These are phyloP conservation scores for Rhinichthys klamathensis DNA, from an alignment of 2,113 vertebrate genomes.

Conservation along the genomic window DNA sequence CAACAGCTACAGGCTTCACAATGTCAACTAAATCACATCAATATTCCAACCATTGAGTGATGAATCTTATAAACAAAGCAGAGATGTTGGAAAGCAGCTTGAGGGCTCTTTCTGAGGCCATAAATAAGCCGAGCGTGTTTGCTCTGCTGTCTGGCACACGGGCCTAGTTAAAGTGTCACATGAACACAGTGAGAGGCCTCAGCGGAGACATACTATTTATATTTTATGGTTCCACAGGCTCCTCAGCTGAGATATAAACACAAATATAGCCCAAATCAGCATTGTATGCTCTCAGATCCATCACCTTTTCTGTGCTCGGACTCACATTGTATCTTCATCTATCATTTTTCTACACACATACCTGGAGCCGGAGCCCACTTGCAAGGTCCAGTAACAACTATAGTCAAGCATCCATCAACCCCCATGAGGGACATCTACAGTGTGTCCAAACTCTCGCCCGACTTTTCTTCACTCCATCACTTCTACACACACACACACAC, in stretches of 20 bases:
- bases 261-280: constrained; percentile 5
- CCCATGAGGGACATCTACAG: too few species aligned
- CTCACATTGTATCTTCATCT: neutral
- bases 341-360: neutral
- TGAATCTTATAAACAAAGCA: constrained; percentile 26
- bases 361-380: neutral
- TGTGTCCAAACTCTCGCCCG: neutral
- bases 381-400: neutral
- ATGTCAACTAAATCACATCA: constrained; percentile 24
- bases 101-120: constrained; percentile 14
- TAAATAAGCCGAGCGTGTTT: constrained; percentile 40
- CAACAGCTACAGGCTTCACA: neutral
- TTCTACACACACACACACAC: constrained; percentile 16
- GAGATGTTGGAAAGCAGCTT: constrained; percentile 27
- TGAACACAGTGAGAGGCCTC: constrained; percentile 31
- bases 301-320: neutral
- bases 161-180: constrained; percentile 36
- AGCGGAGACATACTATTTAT: constrained; percentile 27
- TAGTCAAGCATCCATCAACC: too few species aligned
- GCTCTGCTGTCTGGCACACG: constrained; percentile 35
- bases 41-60: constrained; percentile 8
- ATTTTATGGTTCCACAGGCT: constrained; percentile 21
- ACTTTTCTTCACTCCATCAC: neutral
- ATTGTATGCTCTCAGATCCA: neutral
- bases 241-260: constrained; percentile 18